A percentile compares a stretch with the other conserved stretches of the same genome.
Conservation (phyloP, 2,797 vertebrate species). For the Buphagus erythrorhynchus region DNA sequence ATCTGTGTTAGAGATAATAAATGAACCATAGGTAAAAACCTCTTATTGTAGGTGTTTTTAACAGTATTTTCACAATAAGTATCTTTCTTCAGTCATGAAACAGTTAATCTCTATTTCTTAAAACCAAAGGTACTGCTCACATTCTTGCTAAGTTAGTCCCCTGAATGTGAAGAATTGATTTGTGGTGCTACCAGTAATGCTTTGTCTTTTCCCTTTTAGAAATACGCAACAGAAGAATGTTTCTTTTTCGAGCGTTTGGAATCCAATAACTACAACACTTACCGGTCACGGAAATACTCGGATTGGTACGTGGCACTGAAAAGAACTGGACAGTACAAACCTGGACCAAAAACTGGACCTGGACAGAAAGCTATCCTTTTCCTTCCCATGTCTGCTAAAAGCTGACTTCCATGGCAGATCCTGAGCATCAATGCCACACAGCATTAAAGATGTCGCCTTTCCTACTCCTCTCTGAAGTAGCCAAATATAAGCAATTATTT, state of each 20-base stretch:
- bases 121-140: background rate
- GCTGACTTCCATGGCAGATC: slow-evolving; percentile 72
- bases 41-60: background rate
- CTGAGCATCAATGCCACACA: background rate
- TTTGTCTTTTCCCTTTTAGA: slow-evolving; percentile 78
- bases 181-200: background rate
- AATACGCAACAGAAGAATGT: slow-evolving; percentile 93
- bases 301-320: slow-evolving; percentile 97
- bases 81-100: background rate
- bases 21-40: background rate
- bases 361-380: slow-evolving; percentile 99
- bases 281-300: slow-evolving; percentile 92
- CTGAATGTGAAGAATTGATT: background rate
- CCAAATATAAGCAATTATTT: slow-evolving; percentile 33
- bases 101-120: background rate
- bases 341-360: slow-evolving; percentile 90
- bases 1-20: background rate
- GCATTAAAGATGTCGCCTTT: background rate
- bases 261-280: slow-evolving; percentile 98
- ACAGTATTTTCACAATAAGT: background rate
- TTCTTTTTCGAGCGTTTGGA: slow-evolving; percentile 94
- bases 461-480: background rate
- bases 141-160: background rate
- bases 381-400: slow-evolving; percentile 94
- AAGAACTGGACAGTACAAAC: slow-evolving; percentile 94